A percentile compares a stretch with the other conserved stretches of the same genome.
phyloP scores from a whole-genome alignment of 2,888 invertebrate genomes.

The Cryptocephalus primarius region DNA sequence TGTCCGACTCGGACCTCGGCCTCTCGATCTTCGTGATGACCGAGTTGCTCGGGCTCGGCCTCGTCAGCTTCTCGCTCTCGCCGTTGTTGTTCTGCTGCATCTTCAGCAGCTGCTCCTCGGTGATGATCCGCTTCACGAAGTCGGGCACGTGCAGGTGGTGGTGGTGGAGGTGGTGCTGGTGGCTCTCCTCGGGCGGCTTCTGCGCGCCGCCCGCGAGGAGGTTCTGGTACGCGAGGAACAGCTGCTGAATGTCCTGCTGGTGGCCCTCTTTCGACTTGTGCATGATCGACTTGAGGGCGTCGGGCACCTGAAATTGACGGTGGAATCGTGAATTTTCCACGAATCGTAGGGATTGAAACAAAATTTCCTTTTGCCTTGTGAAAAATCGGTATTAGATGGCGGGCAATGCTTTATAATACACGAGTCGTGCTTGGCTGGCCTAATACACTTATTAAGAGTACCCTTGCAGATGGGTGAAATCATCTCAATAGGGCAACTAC shows the following conservation, averaged over 20 bases:
- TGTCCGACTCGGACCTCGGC: conserved; percentile 32
- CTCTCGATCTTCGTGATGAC: conserved; percentile 32
- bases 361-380: too few species aligned
- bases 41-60: conserved; percentile 37
- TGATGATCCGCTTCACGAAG: conserved; percentile 44
- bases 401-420: too few species aligned
- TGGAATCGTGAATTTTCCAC: too few species aligned
- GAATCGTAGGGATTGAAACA: too few species aligned
- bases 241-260: conserved; percentile 38
- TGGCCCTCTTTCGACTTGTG: conserved; percentile 38
- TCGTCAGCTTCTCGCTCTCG: conserved; percentile 23
- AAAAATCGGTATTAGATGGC: too few species aligned
- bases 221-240: conserved; percentile 36
- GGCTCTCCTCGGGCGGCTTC: conserved; percentile 8
- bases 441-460: too few species aligned
- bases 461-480: neutral
- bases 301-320: conserved; percentile 27
- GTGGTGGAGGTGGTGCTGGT: conserved; percentile 9
- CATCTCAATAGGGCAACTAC: too few species aligned
- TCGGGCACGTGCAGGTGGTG: conserved; percentile 38
- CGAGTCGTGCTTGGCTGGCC: too few species aligned
- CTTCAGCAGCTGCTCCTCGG: conserved; percentile 42
- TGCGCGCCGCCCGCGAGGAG: conserved; percentile 22
- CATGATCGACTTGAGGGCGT: conserved; percentile 42
- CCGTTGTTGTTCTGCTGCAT: conserved; percentile 27